These are phyloP conservation scores for Drosophila melanocephala DNA, from an alignment of 2,888 invertebrate genomes.

Conservation along the genomic window DNA sequence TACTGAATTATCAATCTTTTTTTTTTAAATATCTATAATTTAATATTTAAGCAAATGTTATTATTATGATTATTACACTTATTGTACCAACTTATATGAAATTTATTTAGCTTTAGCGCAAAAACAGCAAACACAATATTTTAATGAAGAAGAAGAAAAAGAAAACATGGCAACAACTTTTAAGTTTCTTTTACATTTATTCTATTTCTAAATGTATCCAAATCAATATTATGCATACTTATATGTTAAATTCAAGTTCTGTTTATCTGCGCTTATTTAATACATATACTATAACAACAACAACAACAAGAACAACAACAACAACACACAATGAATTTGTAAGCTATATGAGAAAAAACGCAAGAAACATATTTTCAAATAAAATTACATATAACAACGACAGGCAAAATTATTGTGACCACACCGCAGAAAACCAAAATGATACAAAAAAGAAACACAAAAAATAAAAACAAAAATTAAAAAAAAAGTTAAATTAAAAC, in stretches of 20 bases:
- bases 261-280: constrained; percentile 41
- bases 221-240: constrained; percentile 45
- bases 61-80: constrained; percentile 67
- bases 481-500: constrained; percentile 42
- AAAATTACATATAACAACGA: constrained; percentile 17
- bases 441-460: constrained; percentile 47
- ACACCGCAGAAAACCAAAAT: constrained; percentile 32
- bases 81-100: constrained; percentile 77
- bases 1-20: constrained; percentile 48
- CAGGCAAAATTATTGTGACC: constrained; percentile 53
- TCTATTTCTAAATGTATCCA: constrained; percentile 53
- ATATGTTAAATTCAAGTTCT: constrained; percentile 32
- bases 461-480: constrained; percentile 53
- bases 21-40: constrained; percentile 58
- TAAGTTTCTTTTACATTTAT: constrained; percentile 45
- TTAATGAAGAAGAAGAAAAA: constrained; percentile 42
- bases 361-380: constrained; percentile 36
- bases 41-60: constrained; percentile 72
- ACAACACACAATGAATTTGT: constrained; percentile 83
- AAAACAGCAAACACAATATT: constrained; percentile 57
- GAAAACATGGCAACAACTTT: constrained; percentile 71
- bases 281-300: constrained; percentile 14
- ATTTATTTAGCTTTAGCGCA: constrained; percentile 80
- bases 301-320: constrained; percentile 30
- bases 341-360: constrained; percentile 66